Base-by-base conservation (phyloP, 1,140 invertebrate genomes). In the Lepidotrigona ventralis region DNA sequence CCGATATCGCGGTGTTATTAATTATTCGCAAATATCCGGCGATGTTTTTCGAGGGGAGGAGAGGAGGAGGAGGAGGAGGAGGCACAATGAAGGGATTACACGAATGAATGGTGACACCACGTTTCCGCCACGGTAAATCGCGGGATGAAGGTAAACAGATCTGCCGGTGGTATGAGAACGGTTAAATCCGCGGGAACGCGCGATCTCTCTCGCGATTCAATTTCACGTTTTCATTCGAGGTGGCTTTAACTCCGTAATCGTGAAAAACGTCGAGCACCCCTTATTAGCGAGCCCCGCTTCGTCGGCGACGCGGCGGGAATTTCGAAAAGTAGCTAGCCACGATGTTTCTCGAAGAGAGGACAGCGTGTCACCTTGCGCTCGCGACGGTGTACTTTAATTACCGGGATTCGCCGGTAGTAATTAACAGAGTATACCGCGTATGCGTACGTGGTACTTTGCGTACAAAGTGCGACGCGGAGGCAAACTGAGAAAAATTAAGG, bases 161-260 rank as follows among this genome's bases (percentile, higher is more conserved):
- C 53, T 26, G 26, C 29, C n/a, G 15, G 53, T 39, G 15, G 53
- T 58, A 29, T 23, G 77, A 51, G 39, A 46, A 58, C 53, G 39
- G 29, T 56, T 79, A 51, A 79, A 70, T 58, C 53, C 53, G 19
- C 3, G 53, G 0, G 23, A 12, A 39, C 8, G 33, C 29, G 76
- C 9, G 23, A 8, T 21, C 29, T 5, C 26, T 21, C 29, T 5
- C 26, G 11, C n/a, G 6, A 69, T 70, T 56, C 19, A 46, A 79
- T 79, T 70, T 70, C 77, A 0, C 51, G 76, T 68, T 54, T 66
- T 33, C 15, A 68, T 78, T 70, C 68, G 60, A 79, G 17, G 39
- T 51, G 58, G 63, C 29, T 29, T 39, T n/a, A 68, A 68, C 69
- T 78, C 33, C 51, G 17, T 46, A 46, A 17, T 14, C 64, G n/a